Percentiles rank a stretch among this genome's conserved stretches.
Conservation (phyloP, 2,113 vertebrate species). For the Lampris megalopsis region DNA sequence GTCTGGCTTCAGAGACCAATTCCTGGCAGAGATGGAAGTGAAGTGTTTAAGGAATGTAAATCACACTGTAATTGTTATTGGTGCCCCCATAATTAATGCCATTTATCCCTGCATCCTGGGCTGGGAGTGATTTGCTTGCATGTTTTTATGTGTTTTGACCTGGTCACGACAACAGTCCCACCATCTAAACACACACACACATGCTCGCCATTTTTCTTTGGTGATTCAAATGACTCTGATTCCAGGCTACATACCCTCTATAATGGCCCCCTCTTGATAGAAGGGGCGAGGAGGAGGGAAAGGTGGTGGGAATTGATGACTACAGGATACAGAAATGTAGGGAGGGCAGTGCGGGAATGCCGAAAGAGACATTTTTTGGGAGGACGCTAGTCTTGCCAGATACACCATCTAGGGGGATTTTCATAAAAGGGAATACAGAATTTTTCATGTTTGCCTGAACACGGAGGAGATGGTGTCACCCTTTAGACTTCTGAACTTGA, state of each 20-base stretch:
- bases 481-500: conserved; percentile 8
- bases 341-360: conserved; percentile 50
- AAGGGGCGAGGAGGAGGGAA: conserved; percentile 12
- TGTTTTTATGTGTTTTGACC: conserved; percentile 50
- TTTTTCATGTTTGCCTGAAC: conserved; percentile 10
- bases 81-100: conserved; percentile 53
- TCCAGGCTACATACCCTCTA: conserved; percentile 27
- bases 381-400: conserved; percentile 12
- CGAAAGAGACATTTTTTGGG: background rate
- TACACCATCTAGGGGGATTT: conserved; percentile 16
- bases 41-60: conserved; percentile 63
- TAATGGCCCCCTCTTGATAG: conserved; percentile 23
- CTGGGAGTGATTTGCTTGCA: conserved; percentile 57
- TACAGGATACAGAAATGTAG: conserved; percentile 30
- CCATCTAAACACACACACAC: background rate
- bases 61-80: conserved; percentile 46
- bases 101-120: conserved; percentile 47
- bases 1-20: background rate
- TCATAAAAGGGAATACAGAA: conserved; percentile 14
- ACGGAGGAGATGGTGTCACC: conserved; percentile 2
- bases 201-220: conserved; percentile 6
- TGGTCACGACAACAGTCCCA: conserved; percentile 59
- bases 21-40: conserved; percentile 30
- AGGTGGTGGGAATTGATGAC: conserved; percentile 11
- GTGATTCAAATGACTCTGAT: conserved; percentile 24